A percentile compares a stretch with the other conserved stretches of the same genome.
Conservation (phyloP, 2,113 vertebrate genomes). For the Ancistrus triradiatus region DNA sequence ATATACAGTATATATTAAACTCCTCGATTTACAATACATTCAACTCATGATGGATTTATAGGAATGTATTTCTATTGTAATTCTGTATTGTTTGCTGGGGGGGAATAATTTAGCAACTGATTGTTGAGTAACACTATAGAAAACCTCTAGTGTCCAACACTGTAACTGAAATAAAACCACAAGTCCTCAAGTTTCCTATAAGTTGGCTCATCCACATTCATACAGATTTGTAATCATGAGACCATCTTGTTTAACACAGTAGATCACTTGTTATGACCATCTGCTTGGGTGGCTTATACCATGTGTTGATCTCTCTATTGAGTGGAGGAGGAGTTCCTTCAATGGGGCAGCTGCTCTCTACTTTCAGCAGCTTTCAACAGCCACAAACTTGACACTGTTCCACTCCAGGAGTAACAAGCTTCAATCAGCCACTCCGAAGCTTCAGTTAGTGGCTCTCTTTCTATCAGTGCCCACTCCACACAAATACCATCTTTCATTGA, state of each 20-base stretch:
- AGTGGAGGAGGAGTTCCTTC: conserved; percentile 7
- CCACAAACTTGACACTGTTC: conserved; percentile 43
- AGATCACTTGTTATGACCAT: conserved; percentile 15
- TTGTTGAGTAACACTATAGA: too few relatives aligned
- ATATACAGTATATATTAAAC: too few relatives aligned
- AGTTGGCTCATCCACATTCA: conserved; percentile 3
- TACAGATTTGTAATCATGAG: not conserved
- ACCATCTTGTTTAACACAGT: conserved; percentile 2
- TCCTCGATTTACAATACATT: too few relatives aligned
- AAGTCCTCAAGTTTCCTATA: not conserved
- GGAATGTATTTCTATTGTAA: too few relatives aligned
- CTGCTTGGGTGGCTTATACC: not conserved
- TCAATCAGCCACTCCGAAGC: conserved; percentile 39
- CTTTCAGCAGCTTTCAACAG: conserved; percentile 19
- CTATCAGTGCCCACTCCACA: conserved; percentile 44
- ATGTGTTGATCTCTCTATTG: conserved; percentile 22
- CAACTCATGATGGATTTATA: too few relatives aligned
- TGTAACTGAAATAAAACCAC: too few relatives aligned
- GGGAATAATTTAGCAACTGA: too few relatives aligned
- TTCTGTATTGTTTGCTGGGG: too few relatives aligned
- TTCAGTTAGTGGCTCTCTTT: conserved; percentile 33
- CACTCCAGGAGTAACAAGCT: conserved; percentile 49
- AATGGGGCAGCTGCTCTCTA: conserved; percentile 23
- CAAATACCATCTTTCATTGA: conserved; percentile 61
- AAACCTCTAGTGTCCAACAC: too few relatives aligned